Evolutionary conservation across 2,797 vertebrate genomes (phyloP).

Genomic region (Mallotus villosus): DNA sequence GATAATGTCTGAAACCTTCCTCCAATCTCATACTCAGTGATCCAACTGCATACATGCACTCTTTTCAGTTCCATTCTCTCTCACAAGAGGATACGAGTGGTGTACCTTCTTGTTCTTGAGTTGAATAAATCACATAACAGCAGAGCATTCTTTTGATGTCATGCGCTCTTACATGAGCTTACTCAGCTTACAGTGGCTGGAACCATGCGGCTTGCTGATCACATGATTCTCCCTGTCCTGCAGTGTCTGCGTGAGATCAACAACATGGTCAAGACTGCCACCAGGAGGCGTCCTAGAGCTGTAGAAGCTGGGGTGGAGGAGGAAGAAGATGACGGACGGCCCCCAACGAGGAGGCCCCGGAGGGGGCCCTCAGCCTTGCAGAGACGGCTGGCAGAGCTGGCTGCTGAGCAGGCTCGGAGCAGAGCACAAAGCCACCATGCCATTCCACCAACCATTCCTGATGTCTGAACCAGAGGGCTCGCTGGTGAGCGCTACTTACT

Average conservation of each 20-base stretch:
- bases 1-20: background rate
- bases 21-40: too few species aligned
- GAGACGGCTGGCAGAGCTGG: slow-evolving; percentile 75
- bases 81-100: background rate
- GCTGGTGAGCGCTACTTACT: too few species aligned
- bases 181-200: too few species aligned
- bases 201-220: background rate
- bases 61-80: background rate
- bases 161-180: background rate
- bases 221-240: background rate
- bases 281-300: slow-evolving; percentile 67
- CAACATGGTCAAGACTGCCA: slow-evolving; percentile 77
- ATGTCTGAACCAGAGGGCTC: background rate
- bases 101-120: too few species aligned
- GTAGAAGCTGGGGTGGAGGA: slow-evolving; percentile 60
- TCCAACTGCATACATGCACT: background rate
- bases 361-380: slow-evolving; percentile 74
- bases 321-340: slow-evolving; percentile 34
- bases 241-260: slow-evolving; percentile 83
- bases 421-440: background rate
- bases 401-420: slow-evolving; percentile 67
- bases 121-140: too few species aligned
- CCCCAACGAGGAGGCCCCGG: slow-evolving; percentile 78
- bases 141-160: too few species aligned
- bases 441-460: background rate